phyloP scores from a whole-genome alignment of 2,113 vertebrate genomes.

The Crypturellus undulatus region DNA sequence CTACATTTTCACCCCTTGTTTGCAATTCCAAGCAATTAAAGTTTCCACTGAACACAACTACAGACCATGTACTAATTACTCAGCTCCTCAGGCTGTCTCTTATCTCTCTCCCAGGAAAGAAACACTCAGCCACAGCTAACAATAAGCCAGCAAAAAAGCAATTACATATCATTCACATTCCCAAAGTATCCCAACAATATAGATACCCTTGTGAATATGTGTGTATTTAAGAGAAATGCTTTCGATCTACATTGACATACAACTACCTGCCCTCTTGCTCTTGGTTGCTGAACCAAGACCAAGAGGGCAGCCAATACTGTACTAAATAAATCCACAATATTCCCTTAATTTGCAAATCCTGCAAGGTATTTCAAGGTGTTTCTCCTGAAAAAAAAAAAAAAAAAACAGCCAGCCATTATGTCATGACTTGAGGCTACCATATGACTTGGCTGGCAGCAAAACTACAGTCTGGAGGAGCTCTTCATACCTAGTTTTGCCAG shows the following conservation, averaged over 20 bases:
- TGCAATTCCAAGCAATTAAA: constrained; percentile 23
- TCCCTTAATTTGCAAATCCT: not conserved
- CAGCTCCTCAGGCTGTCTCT: not conserved
- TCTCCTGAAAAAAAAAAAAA: not conserved
- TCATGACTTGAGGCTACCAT: not conserved
- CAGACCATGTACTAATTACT: not conserved
- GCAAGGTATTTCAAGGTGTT: not conserved
- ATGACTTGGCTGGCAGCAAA: not conserved
- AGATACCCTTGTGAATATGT: not conserved
- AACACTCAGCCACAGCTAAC: not conserved
- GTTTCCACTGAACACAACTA: not conserved
- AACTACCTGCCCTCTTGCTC: no score
- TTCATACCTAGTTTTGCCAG: not conserved
- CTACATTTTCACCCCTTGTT: not conserved
- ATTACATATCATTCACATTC: not conserved
- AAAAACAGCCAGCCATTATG: not conserved
- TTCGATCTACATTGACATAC: not conserved
- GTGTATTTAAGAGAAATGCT: not conserved
- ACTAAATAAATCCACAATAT: not conserved
- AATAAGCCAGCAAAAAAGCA: not conserved
- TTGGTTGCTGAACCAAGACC: not conserved
- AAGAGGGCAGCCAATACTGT: not conserved
- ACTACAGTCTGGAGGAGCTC: not conserved
- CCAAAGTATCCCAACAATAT: not conserved
- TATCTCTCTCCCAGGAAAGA: not conserved